phyloP scores from a whole-genome alignment of 2,888 invertebrate species.

The Lordiphosa fenestrarum region DNA sequence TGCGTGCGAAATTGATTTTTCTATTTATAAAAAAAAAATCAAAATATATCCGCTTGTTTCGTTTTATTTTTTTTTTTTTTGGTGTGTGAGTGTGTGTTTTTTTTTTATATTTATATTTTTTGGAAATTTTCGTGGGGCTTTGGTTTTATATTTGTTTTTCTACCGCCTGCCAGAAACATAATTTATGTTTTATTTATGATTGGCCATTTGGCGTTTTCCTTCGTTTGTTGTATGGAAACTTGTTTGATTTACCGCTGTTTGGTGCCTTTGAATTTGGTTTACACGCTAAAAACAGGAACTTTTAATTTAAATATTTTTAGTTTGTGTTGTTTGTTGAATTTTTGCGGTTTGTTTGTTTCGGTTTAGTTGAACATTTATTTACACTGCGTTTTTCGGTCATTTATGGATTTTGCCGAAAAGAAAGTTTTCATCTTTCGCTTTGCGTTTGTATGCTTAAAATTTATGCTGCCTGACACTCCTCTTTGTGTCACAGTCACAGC shows the following conservation, averaged over 20 bases:
- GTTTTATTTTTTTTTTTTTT: constrained; percentile 19
- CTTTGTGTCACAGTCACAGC: constrained; percentile 60
- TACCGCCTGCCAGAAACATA: constrained; percentile 60
- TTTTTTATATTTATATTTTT: constrained; percentile 17
- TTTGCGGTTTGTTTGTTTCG: constrained; percentile 19
- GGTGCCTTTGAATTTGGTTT: constrained; percentile 27
- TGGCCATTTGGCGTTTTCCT: constrained; percentile 35
- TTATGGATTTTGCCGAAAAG: constrained; percentile 70
- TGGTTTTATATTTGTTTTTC: constrained; percentile 48
- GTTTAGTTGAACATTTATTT: constrained; percentile 9
- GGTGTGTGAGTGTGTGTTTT: neutral
- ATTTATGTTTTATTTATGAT: constrained; percentile 70
- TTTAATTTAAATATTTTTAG: constrained; percentile 24
- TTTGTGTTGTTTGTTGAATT: constrained; percentile 36
- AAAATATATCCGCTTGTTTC: constrained; percentile 69
- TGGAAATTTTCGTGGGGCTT: constrained; percentile 24
- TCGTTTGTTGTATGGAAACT: constrained; percentile 53
- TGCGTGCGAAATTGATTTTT: constrained; percentile 75
- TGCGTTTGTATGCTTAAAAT: constrained; percentile 68
- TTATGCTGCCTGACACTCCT: constrained; percentile 71
- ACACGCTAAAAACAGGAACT: constrained; percentile 12
- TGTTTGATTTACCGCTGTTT: constrained; percentile 67
- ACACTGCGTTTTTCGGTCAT: constrained; percentile 30
- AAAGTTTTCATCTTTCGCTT: constrained; percentile 37
- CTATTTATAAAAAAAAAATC: constrained; percentile 74